Base-by-base conservation (phyloP, 2,113 vertebrate genomes). In the Dipodomys merriami region DNA sequence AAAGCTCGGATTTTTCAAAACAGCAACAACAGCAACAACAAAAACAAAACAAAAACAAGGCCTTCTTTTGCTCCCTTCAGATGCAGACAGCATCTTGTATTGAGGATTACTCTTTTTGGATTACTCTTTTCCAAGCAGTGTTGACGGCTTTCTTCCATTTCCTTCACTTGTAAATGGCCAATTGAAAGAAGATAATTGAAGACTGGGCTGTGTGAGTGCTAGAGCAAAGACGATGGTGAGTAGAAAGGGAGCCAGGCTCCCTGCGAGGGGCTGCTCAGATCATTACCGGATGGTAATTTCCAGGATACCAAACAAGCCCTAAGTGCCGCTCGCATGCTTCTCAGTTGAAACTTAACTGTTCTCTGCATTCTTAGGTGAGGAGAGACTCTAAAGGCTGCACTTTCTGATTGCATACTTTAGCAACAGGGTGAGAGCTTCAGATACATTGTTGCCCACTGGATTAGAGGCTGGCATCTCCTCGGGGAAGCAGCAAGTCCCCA, bases 101-200 rank as follows among this genome's bases (percentile, higher is more conserved):
- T 3, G 15, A 13, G 15, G 53, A 98, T 95, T 95, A 88, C 87
- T 53, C 94, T 97, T 87, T 97, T 85, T n/a, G 15, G 53, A 98
- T 95, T 95, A 88, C 87, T 53, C 94, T 97, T 87, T 97, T 85
- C 71, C 71, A 25, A 18, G 64, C 73, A 62, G 90, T 90, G 81
- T 90, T 93, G 82, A 97, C 93, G 95, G 80, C 94, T n/a, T 33
- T 96, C 49, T 97, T 97, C 95, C 93, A 95, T 92, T 57, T 49
- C 84, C 57, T 76, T 84, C 72, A 13, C 22, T 71, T 95, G 79
- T 7, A 65, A 39, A 77, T 60, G n/a, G 30, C 11, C 73, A 57
- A 25, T 76, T 86, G 29, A 20, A 81, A 90, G 86, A 86, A 46
- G 86, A 72, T 57, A 89, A 88, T 49, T 90, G 22, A 53, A 18